phyloP scores from a whole-genome alignment of 2,797 vertebrate species.

The Ctenopoma kingsleyae region DNA sequence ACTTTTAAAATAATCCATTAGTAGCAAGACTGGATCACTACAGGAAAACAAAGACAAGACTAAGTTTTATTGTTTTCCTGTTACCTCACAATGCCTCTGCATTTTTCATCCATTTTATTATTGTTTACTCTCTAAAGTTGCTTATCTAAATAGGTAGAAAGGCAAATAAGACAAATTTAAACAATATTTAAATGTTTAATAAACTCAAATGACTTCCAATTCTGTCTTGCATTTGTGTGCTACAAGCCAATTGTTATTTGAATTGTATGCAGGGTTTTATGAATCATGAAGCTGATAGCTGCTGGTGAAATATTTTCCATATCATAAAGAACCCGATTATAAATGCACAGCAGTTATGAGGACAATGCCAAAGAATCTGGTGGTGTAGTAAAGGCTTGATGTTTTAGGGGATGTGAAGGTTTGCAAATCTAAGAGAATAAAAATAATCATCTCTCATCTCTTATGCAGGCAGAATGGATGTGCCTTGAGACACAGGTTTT shows the following conservation, averaged over 20 bases:
- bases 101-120: constrained; percentile 24
- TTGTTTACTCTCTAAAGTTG: constrained; percentile 49
- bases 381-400: constrained; percentile 58
- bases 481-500: constrained; percentile 80
- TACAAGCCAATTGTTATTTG: constrained; percentile 60
- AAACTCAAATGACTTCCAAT: constrained; percentile 50
- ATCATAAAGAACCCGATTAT: constrained; percentile 55
- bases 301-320: constrained; percentile 57
- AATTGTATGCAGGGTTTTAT: constrained; percentile 70
- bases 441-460: constrained; percentile 57
- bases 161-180: constrained; percentile 61
- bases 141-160: constrained; percentile 53
- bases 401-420: constrained; percentile 61
- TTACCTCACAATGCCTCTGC: constrained; percentile 27
- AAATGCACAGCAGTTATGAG: constrained; percentile 50
- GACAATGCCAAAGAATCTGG: constrained; percentile 63
- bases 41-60: constrained; percentile 54
- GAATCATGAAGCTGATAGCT: constrained; percentile 60
- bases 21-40: constrained; percentile 59
- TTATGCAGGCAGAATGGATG: constrained; percentile 75
- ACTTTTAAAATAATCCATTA: constrained; percentile 74
- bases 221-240: constrained; percentile 41
- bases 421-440: constrained; percentile 53
- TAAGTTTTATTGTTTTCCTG: constrained; percentile 47
- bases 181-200: constrained; percentile 66